Conservation (phyloP, 2,888 invertebrate species). For the Luperina testacea region DNA sequence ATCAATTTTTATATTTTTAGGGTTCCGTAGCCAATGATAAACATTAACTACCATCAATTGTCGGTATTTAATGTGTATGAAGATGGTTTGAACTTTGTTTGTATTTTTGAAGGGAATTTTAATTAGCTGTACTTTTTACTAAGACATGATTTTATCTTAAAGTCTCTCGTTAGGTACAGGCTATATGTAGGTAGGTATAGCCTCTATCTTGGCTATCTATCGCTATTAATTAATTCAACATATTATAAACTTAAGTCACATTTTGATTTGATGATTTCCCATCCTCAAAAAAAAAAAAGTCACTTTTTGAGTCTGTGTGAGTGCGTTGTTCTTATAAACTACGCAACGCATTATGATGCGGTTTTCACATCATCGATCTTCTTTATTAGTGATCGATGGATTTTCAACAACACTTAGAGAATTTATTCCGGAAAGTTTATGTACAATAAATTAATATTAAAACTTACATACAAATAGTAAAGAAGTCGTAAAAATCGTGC, state of each 20-base stretch:
- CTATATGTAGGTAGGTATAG: too few relatives aligned
- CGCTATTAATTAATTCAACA: too few relatives aligned
- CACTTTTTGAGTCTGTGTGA: not conserved
- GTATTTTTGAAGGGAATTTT: not conserved
- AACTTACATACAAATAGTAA: not conserved
- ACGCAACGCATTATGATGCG: not conserved
- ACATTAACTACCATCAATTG: not conserved
- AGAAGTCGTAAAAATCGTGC: not conserved
- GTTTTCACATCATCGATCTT: not conserved
- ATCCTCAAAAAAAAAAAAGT: too few relatives aligned
- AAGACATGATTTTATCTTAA: not conserved
- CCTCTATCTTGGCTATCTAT: too few relatives aligned
- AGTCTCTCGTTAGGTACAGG: not conserved
- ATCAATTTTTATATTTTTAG: too few relatives aligned
- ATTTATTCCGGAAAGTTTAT: not conserved
- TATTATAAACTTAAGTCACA: not conserved
- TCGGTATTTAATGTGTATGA: not conserved
- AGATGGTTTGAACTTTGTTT: not conserved
- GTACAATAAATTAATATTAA: not conserved
- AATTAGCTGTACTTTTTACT: not conserved
- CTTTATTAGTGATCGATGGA: not conserved
- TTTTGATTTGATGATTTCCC: too few relatives aligned
- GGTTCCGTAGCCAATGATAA: too few relatives aligned
- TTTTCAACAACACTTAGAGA: not conserved
- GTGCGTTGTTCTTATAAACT: not conserved